Evolutionary conservation across 2,888 invertebrate genomes (phyloP), one percentile per base, ranked within the genome.

Genomic region (Coremacera marginata): DNA sequence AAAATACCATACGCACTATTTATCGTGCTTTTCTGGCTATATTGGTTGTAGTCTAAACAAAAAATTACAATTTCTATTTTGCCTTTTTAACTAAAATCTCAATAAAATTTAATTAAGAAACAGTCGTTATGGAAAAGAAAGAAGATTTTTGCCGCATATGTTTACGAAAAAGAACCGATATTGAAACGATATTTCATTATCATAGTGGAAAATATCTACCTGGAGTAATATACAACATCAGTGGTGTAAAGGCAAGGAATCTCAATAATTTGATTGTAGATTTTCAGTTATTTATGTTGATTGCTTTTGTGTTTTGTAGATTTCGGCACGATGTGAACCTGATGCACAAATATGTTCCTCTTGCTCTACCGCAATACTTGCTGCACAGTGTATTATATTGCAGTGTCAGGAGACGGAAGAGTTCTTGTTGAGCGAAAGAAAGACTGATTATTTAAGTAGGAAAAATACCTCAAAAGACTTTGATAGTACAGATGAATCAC

Each of bases 351-450:
- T 79, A 60, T 79, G 79, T 25, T 27, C 4, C 0, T 49, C 16
- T 16, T 79, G 79, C 44, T 52, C 74, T 14, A 27, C n/a, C 7
- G 70, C 76, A 5, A 67, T 78, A 11, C 14, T 79, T n/a, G 70
- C 74, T 1, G 79, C 79, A 14, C 55, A 79, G 44, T 60, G 49
- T 3, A 78, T 78, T 3, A 79, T 79, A 22, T 22, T 76, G 8
- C 71, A 44, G n/a, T 76, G 78, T 31, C 79, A 79, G 22, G 78
- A 76, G 55, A 60, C 79, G 1, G 76, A 78, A 27, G 70, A 79
- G 25, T 78, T 60, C 49, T 49, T 76, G n/a, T 55, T 27, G 11
- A n/a, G 55, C 19, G n/a, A 55, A 63, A 63, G n/a, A 63, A 31
- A 27, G 55, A 22, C 55, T 22, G 22, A 55, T 19, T 22, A 19